Base-by-base conservation (phyloP, 2,888 invertebrate genomes). In the Aporophyla lueneburgensis region DNA sequence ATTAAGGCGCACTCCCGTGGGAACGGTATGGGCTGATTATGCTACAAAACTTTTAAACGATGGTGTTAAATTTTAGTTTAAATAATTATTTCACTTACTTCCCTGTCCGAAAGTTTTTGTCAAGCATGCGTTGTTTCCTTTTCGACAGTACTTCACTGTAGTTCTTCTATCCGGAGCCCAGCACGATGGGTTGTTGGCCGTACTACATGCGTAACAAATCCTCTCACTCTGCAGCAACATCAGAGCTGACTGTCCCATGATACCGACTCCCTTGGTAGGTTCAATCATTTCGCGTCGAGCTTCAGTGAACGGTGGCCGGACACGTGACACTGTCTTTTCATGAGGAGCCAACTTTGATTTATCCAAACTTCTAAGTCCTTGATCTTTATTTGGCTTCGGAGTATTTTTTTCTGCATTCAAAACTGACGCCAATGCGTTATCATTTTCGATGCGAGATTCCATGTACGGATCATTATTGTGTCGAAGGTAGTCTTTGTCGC, bases 181-280 rank as follows among this genome's bases (percentile, higher is more conserved):
- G 81, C 96, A 96, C 40, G 90, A 88, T 7, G 92, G 91, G 68
- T 95, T 93, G 63, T 84, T 92, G 10, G 90, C 89, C 56, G 93
- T 92, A 62, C 93, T 95, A 74, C 95, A 96, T 43, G 95, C 95
- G 76, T 93, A 95, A 85, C 96, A 96, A 16, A 94, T 89, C 89
- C 92, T 91, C 16, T 87, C 84, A 59, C 90, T 91, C 56, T 90
- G 79, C 80, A 92, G 81, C 59, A 93, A 71, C 78, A 90, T 87
- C 21, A 91, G 65, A 61, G 81, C 83, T 40, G 88, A 83, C 58
- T 89, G 83, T 46, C 78, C 79, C 71, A 92, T 65, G 5, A 93
- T 81, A 40, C 89, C 92, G 40, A 77, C 71, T n/a, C 90, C 91
- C 78, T 80, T 89, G 12, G 90, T 87, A 63, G 93, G 93, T 69